Evolutionary conservation across 2,797 vertebrate species (phyloP).

Genomic region (Oryzias dopingdopingensis): DNA sequence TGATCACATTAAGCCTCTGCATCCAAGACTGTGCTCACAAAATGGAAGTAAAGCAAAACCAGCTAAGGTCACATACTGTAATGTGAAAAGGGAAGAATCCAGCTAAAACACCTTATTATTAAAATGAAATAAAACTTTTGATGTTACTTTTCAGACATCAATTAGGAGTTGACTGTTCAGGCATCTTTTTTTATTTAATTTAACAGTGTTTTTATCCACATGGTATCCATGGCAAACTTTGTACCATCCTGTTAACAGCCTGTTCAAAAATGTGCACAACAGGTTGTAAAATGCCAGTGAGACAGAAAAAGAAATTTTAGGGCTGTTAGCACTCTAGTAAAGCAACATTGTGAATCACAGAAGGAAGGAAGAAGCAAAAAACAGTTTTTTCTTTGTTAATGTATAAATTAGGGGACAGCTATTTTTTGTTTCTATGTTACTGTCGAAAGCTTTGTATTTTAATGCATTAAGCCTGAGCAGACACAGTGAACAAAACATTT

Average conservation of each 20-base stretch:
- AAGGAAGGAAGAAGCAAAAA: neutral
- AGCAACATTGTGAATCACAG: constrained; percentile 12
- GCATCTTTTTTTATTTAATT: constrained; percentile 24
- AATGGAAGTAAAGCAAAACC: too few relatives aligned
- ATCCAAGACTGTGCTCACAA: too few relatives aligned
- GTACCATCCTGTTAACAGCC: constrained; percentile 11
- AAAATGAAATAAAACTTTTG: too few relatives aligned
- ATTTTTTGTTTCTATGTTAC: constrained; percentile 11
- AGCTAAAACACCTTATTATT: too few relatives aligned
- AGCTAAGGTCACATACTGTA: neutral
- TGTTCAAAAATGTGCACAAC: neutral
- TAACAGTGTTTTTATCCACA: constrained; percentile 22
- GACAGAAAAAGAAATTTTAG: constrained; percentile 2
- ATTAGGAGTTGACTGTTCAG: constrained; percentile 21
- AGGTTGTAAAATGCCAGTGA: too few relatives aligned
- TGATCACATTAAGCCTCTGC: too few relatives aligned
- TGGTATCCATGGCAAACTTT: constrained; percentile 3
- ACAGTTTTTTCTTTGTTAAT: constrained; percentile 18
- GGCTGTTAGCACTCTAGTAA: constrained; percentile 13
- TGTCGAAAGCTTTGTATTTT: too few relatives aligned
- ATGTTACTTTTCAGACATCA: neutral
- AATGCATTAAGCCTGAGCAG: too few relatives aligned
- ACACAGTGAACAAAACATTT: too few relatives aligned
- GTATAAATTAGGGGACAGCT: constrained; percentile 21
- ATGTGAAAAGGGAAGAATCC: neutral